Conservation (phyloP, 2,888 invertebrate genomes). For the Troides helena region DNA sequence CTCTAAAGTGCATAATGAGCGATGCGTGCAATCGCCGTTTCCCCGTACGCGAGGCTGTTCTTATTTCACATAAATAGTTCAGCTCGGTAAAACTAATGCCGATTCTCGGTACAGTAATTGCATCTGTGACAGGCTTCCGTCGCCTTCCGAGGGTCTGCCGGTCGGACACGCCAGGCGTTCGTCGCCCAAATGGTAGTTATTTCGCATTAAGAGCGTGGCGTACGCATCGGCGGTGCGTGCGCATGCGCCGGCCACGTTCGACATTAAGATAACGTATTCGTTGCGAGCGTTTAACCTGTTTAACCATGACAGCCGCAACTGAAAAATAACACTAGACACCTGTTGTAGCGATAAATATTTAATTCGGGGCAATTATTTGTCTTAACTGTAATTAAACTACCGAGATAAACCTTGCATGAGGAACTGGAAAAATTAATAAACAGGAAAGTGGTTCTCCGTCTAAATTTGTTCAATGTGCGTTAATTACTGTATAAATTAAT, state of each 20-base stretch:
- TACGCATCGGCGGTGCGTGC: conserved; percentile 66
- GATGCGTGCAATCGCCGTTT: conserved; percentile 79
- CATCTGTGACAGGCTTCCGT: conserved; percentile 79
- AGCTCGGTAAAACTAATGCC: conserved; percentile 73
- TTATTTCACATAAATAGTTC: conserved; percentile 80
- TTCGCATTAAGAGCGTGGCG: conserved; percentile 67
- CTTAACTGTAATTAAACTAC: conserved; percentile 4
- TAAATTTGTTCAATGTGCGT: neutral
- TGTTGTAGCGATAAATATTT: conserved; percentile 17
- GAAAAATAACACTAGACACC: conserved; percentile 24
- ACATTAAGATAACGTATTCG: conserved; percentile 57
- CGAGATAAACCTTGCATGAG: neutral
- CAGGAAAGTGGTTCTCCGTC: neutral
- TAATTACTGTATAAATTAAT: too few relatives aligned
- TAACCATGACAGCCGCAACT: conserved; percentile 31
- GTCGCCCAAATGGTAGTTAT: conserved; percentile 75
- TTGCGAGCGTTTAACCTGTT: conserved; percentile 32
- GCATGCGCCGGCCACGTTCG: conserved; percentile 61
- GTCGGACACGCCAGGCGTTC: conserved; percentile 64
- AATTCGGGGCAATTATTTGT: neutral
- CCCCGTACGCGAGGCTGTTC: conserved; percentile 75
- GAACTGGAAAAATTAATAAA: neutral
- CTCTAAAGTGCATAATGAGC: conserved; percentile 80
- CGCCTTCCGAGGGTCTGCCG: conserved; percentile 67
- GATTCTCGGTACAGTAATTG: conserved; percentile 79